phyloP scores from a whole-genome alignment of 2,113 vertebrate genomes.

The Siniperca knerii region DNA sequence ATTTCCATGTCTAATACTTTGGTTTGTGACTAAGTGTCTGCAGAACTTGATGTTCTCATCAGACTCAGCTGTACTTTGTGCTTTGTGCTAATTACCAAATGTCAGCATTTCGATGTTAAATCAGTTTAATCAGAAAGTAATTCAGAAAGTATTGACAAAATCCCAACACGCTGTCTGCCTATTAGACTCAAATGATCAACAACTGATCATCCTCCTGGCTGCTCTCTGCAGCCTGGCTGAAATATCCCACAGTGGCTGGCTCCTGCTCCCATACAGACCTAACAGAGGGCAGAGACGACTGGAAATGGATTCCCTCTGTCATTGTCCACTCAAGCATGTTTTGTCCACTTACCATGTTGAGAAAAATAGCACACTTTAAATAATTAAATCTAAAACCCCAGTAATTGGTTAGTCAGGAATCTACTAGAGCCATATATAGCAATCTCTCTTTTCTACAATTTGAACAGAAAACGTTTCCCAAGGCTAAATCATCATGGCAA shows the following conservation, averaged over 20 bases:
- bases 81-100: too few species aligned
- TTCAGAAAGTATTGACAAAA: too few species aligned
- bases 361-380: too few species aligned
- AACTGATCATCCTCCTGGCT: slow-evolving; percentile 67
- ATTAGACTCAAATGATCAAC: slow-evolving; percentile 14
- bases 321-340: slow-evolving; percentile 69
- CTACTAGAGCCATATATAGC: background rate
- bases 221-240: slow-evolving; percentile 58
- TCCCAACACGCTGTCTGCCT: too few species aligned
- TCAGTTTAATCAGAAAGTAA: too few species aligned
- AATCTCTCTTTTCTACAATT: background rate
- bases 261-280: slow-evolving; percentile 50
- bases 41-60: too few species aligned
- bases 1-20: too few species aligned
- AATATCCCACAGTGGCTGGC: slow-evolving; percentile 58
- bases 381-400: background rate
- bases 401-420: background rate
- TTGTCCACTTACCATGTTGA: too few species aligned
- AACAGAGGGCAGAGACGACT: slow-evolving; percentile 54
- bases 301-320: slow-evolving; percentile 78
- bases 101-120: too few species aligned
- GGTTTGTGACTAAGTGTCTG: too few species aligned
- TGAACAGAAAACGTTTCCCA: background rate
- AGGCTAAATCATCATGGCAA: background rate
- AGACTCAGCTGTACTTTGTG: too few species aligned